Evolutionary conservation across 2,888 invertebrate species (phyloP), one percentile per base, ranked within the genome.

Genomic region (Habroteleia sp.): DNA sequence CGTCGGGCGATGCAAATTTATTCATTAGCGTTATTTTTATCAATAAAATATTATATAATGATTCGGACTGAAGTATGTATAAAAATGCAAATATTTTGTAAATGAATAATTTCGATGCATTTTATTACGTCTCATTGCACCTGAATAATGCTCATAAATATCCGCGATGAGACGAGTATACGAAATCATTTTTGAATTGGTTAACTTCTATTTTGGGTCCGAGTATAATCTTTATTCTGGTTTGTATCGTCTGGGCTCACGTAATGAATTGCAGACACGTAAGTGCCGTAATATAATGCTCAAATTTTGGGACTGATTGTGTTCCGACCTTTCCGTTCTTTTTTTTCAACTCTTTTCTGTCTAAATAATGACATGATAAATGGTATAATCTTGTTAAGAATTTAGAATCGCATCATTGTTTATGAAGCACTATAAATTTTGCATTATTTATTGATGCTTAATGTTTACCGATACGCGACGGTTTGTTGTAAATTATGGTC

Each of bases 181-280:
- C 37, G 31, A 48, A 65, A 65, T 71, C 10, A 65, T 46, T 65
- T 37, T 41, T 27, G 54, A 41, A 71, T 69, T 75, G 33, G 68
- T 60, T 60, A 75, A 75, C 52, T 50, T 71, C 46, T 75, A 74
- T 75, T 75, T 69, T 60, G 27, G 69, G 63, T 23, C 27, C 44
- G 17, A n/a, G 52, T 10, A 20, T 62, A 68, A 74, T 65, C 60
- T 44, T 56, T 33, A 46, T 62, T 54, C 66, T 62, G 62, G 62
- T 74, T 69, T 63, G 48, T 42, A 56, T 63, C 33, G 74, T 56
- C 48, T 44, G 31, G 54, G 5, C 54, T 48, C 48, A 35, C 41
- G 58, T 63, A 58, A 69, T 65, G 52, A 69, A 68, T 48, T 23
- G 62, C 66, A 37, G 63, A 35, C 62, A 74, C 68, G 63, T 66